Evolutionary conservation across 2,797 vertebrate genomes (phyloP), one percentile per base, ranked within the genome.

Genomic region (Glossophaga mutica): DNA sequence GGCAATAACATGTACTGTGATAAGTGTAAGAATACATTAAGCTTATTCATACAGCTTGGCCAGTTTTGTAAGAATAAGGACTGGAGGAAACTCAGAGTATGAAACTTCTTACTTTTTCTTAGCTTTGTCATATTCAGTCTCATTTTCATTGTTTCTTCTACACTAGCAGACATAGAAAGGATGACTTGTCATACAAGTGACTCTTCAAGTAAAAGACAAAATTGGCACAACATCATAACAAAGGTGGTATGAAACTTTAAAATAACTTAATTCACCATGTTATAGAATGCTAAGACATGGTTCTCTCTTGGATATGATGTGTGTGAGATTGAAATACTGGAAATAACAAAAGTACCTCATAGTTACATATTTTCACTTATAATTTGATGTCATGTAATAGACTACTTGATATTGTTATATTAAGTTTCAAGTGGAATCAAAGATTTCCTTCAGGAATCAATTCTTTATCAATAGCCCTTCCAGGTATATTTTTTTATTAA

Each of bases 191-290:
- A 86, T 44, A 48, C 19, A 76, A 46, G 32, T 90, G 29, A 4
- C 4, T 94, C 48, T 77, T 89, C 42, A 90, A 81, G n/a, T 34
- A 44, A 92, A 90, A 95, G 73, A 52, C 9, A 83, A 96, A 94
- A 76, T 3, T 76, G 34, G 26, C 44, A 82, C 26, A 71, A 34
- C 11, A 26, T 55, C 21, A 81, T 88, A 88, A 55, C 50, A 52
- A 89, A 90, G 52, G 83, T 71, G 32, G 42, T 77, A 50, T 88
- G 24, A 85, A 81, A 90, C 37, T 70, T 94, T 34, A 89, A 79
- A 94, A 90, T 87, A 85, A 94, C 29, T 62, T 16, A 83, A 39
- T 62, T 52, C n/a, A 85, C 34, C 2, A 88, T 34, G 32, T 86
- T 86, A 46, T 24, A 90, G 32, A 87, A 46, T 92, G 3, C 52